These are phyloP conservation scores for Ylistrum balloti DNA, from an alignment of 1,140 invertebrate genomes.

Conservation along the genomic window DNA sequence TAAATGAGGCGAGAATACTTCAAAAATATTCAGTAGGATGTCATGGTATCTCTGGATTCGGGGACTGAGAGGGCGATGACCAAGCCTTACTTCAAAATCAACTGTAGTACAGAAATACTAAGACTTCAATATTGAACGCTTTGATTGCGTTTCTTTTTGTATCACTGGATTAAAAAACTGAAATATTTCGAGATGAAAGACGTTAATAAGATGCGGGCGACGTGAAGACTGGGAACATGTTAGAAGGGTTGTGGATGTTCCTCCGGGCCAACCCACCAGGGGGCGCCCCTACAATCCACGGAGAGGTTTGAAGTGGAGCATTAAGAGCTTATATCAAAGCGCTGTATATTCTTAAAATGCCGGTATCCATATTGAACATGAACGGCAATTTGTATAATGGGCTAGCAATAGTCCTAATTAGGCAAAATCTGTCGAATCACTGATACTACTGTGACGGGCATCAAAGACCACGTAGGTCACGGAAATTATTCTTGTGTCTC, in stretches of 20 bases:
- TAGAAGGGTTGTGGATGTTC: not conserved
- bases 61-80: not conserved
- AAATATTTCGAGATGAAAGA: conserved; percentile 31
- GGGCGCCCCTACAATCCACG: not conserved
- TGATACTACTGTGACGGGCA: not conserved
- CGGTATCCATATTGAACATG: not conserved
- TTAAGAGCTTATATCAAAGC: conserved; percentile 30
- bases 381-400: not conserved
- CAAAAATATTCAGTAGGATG: not conserved
- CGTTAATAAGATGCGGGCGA: conserved; percentile 9
- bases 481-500: not conserved
- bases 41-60: not conserved
- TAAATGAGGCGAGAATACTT: not conserved
- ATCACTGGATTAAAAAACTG: conserved; percentile 20
- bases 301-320: conserved; percentile 23
- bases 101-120: not conserved
- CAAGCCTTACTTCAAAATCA: not conserved
- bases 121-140: not conserved
- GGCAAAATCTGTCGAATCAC: not conserved
- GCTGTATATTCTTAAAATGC: not conserved
- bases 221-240: conserved; percentile 1
- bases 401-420: conserved; percentile 15
- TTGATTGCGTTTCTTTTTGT: conserved; percentile 1
- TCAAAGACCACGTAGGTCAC: not conserved
- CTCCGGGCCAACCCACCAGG: conserved; percentile 35